Evolutionary conservation across 2,113 vertebrate genomes (phyloP), one percentile per base, ranked within the genome.

Genomic region (Ptilonorhynchus violaceus): DNA sequence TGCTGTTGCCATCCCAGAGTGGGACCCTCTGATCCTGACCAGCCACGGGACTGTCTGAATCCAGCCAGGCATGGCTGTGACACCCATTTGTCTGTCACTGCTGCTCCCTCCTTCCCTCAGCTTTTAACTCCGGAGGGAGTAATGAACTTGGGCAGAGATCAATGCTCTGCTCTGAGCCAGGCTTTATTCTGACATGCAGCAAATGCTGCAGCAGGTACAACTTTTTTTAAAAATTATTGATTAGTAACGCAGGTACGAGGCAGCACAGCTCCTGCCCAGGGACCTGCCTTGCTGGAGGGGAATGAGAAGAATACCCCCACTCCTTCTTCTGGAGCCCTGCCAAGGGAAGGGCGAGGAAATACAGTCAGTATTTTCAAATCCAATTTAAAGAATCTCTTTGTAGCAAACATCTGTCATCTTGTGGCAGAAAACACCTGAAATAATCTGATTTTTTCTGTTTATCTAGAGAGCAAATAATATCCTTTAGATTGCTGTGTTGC

Each of bases 101-200:
- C 63, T 13, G 33, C 73, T 81, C 69, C 39, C 62, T 76, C 76
- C 42, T 39, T 59, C 39, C 76, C 55, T 21, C 46, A 1, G 25
- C 69, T 46, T 42, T 39, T 42, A 37, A 67, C 78, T 88, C 90
- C 12, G 15, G 92, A 80, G 82, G 82, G 92, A 92, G 79, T 70
- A 67, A 93, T 49, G 92, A 88, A 85, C 85, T 67, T 22, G 70
- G 91, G 92, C 74, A 92, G 94, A 94, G 90, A 73, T 77, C 75
- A 37, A 52, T 88, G 96, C 81, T 59, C 46, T 67, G 56, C 41
- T 74, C 78, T 35, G 47, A 53, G 27, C 63, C 39, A 76, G 75
- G 81, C 77, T 95, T 44, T 81, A n/a, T 83, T 76, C 75, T 41
- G 92, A 76, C 62, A 14, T 6, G 69, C 0, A 11, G 69, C 11